Conservation (phyloP, 2,113 vertebrate species). For the Chionomys nivalis region DNA sequence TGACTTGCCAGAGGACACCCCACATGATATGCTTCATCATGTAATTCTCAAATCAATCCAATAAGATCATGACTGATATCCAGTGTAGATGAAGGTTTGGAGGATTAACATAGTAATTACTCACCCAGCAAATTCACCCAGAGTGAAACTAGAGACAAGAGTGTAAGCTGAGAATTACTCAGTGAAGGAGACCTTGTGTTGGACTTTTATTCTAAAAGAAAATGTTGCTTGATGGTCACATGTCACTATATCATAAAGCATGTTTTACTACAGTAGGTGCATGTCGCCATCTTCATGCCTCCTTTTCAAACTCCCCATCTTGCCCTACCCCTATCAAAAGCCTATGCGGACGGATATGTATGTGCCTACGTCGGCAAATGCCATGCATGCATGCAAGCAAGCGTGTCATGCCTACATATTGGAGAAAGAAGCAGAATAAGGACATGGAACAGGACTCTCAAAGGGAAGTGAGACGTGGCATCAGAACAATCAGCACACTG, state of each 20-base stretch:
- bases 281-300: neutral
- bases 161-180: neutral
- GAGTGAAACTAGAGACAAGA: neutral
- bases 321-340: neutral
- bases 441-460: neutral
- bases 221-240: neutral
- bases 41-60: neutral
- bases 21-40: fast-evolving
- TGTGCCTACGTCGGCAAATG: neutral
- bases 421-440: neutral
- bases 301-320: neutral
- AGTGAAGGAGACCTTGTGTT: neutral
- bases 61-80: neutral
- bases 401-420: neutral
- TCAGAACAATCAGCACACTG: neutral
- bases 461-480: neutral
- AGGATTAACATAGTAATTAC: neutral
- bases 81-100: fast-evolving
- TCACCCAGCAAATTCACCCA: fast-evolving
- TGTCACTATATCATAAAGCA: neutral
- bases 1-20: no score
- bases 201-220: neutral
- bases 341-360: no score
- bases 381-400: no score
- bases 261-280: neutral